phyloP scores from a whole-genome alignment of 2,113 vertebrate species.

The Paralichthys olivaceus region DNA sequence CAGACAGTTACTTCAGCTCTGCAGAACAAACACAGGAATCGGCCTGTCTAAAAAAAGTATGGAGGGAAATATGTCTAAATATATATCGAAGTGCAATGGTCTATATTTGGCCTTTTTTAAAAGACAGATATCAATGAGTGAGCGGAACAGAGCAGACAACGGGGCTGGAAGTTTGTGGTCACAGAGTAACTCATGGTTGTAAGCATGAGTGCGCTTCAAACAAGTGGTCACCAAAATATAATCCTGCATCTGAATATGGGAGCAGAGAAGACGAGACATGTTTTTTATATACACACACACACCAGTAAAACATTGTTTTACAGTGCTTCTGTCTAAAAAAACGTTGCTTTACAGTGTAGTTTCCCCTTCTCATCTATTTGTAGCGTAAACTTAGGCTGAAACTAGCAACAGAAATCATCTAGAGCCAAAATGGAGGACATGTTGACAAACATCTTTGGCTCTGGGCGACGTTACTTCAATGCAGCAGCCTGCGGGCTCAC shows the following conservation, averaged over 20 bases:
- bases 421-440: conserved; percentile 1
- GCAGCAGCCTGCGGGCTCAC: conserved; percentile 42
- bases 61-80: conserved; percentile 46
- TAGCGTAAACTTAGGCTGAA: background rate
- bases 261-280: conserved; percentile 3
- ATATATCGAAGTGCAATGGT: conserved; percentile 7
- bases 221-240: conserved; percentile 27
- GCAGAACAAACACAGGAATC: conserved; percentile 80
- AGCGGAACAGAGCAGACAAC: conserved; percentile 2
- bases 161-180: conserved; percentile 4
- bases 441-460: conserved; percentile 53
- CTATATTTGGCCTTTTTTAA: conserved; percentile 14
- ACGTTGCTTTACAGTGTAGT: background rate
- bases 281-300: background rate
- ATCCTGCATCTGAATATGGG: conserved; percentile 9
- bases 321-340: background rate
- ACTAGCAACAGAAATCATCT: background rate
- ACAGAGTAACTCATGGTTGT: background rate
- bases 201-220: background rate
- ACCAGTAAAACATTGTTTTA: background rate
- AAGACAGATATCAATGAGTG: conserved; percentile 15
- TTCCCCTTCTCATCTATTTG: background rate
- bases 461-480: background rate
- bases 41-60: conserved; percentile 50
- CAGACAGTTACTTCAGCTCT: conserved; percentile 81